Base-by-base conservation (phyloP, 23 tunicate genomes). In the Oikopleura albicans region DNA sequence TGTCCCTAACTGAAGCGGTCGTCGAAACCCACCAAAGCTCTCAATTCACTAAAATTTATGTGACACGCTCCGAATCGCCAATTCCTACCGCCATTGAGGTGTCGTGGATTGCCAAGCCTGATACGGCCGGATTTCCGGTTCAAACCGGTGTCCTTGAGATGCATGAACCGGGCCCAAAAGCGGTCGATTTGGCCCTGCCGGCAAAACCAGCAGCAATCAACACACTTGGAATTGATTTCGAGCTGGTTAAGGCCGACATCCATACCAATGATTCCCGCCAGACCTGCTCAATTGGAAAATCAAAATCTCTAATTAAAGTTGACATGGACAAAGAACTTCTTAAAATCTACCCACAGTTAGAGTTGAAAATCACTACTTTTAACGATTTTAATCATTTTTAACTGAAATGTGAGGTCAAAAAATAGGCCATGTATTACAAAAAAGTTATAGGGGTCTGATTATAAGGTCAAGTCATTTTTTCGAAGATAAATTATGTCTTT, bases 51-150 rank as follows among this genome's bases (percentile, higher is more conserved):
- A 12, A 16, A 71, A 71, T 71, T 16, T 29, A 12, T 12, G 79
- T 71, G 27, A 71, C 79, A 29, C 33, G 79, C 28, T 71, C 79
- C 28, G 79, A 71, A 29, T 12, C 34, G 34, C 79, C 79, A 2
- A 71, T 71, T 71, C 79, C 79, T 16, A 71, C 79, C 31, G 79
- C 79, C 28, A 71, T 71, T 29, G 79, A 71, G 35, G 79, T 71
- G 2, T 16, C 79, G 2, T 71, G 79, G 79, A 71, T 71, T 29
- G 79, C 79, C 34, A 71, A 71, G 35, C 79, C 79, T 22, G 79
- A 71, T 31, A 16, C 79, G 35, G 34, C 79, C 27, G 79, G 35
- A 2, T 71, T 71, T 31, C 79, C 79, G 27, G 35, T 71, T 16
- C 79, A 71, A 71, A 71, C 79, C 27, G 79, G 79, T 12, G 35